A percentile compares a stretch with the other conserved stretches of the same genome.
These are phyloP conservation scores for Sitobion miscanthi DNA, from an alignment of 1,140 invertebrate genomes.

Conservation along the genomic window DNA sequence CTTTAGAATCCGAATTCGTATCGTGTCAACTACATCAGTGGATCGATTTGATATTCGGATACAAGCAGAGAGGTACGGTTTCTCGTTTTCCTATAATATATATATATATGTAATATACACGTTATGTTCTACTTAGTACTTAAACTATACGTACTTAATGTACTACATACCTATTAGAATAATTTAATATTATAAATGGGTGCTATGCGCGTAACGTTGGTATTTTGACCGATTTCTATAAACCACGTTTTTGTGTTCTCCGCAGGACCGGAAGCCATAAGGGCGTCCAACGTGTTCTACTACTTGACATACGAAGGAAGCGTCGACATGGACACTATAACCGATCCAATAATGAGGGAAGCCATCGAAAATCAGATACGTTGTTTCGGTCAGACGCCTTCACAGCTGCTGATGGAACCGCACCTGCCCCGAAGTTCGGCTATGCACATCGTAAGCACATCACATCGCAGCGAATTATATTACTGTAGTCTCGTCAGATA, in stretches of 20 bases:
- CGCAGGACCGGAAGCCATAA: slow-evolving; percentile 90
- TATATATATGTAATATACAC: not conserved
- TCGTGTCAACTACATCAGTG: slow-evolving; percentile 99
- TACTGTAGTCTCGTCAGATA: not conserved
- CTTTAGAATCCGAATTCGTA: slow-evolving; percentile 98
- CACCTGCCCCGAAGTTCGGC: slow-evolving; percentile 97
- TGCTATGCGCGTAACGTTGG: not conserved
- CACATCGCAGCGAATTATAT: not conserved
- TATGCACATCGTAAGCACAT: slow-evolving; percentile 87
- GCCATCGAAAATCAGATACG: slow-evolving; percentile 98
- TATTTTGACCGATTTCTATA: not conserved
- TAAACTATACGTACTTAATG: too few relatives aligned
- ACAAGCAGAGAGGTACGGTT: slow-evolving; percentile 90
- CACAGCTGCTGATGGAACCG: slow-evolving; percentile 94
- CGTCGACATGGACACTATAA: slow-evolving; percentile 89
- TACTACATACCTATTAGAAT: too few relatives aligned
- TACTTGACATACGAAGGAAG: slow-evolving; percentile 99
- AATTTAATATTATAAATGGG: not conserved
- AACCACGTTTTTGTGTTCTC: not conserved
- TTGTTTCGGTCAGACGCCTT: slow-evolving; percentile 98
- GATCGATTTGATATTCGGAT: slow-evolving; percentile 99
- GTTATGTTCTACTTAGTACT: not conserved
- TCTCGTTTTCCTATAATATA: not conserved
- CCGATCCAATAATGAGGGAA: slow-evolving; percentile 89
- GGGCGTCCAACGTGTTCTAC: slow-evolving; percentile 98